Base-by-base conservation (phyloP, 2,113 vertebrate genomes). In the Phasianus colchicus region DNA sequence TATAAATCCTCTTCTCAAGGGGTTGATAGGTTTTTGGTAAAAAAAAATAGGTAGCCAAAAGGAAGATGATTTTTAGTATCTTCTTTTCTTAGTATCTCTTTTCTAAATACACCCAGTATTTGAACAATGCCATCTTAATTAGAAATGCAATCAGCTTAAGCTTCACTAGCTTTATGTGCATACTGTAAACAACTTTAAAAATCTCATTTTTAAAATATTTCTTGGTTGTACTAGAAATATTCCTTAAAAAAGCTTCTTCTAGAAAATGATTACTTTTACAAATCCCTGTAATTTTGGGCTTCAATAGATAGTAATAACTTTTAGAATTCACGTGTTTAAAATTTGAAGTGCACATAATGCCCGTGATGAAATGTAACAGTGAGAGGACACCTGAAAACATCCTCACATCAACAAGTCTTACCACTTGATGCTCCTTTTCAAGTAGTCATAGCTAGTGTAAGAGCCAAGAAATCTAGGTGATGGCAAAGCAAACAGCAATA, bases 401-500 rank as follows among this genome's bases (percentile, higher is more conserved):
- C 96, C 97, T 97, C 97, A 97, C 96, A 97, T 74, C 63, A 91
- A 98, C 77, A 96, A 95, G 91, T 97, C 98, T 98, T 98, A 98
- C 98, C 97, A 98, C 98, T 97, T 97, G 97, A 97, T 73, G 97
- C 32, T 98, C 98, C 98, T 98, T 98, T 97, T 98, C 98, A 98
- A 97, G 98, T 95, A 98, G 97, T 97, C 98, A 98, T 97, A 98
- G 97, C 97, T 98, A 98, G 95, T 94, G 97, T 98, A 98, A 98
- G 97, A 98, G 97, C 98, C 98, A 97, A 98, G 98, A 98, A 97
- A 97, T 98, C 98, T 98, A 98, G 95, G 97, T 95, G 97, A 96
- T 95, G 85, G 98, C 97, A 98, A 97, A 98, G 98, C 98, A 97
- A 97, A 97, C 81, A 89, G 96, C 97, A 97, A 98, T 7, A 97